Percentiles rank a stretch among this genome's conserved stretches.
Evolutionary conservation across 2,113 vertebrate genomes (phyloP).

Genomic region (Odontophorus gujanensis): DNA sequence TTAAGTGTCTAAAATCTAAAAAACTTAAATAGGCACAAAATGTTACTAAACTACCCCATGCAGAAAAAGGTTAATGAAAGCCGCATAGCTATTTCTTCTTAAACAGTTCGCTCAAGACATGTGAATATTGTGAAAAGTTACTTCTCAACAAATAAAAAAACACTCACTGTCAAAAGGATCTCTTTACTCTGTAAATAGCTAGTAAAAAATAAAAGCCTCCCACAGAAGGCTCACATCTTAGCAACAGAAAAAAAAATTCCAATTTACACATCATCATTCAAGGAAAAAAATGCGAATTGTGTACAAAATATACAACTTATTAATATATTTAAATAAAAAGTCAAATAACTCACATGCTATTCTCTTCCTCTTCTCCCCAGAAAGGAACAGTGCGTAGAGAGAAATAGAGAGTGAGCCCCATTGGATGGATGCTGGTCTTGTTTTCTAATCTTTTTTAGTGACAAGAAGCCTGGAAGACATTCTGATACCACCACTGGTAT

Average conservation of each 20-base stretch:
- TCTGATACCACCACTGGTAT: not conserved
- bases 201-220: not conserved
- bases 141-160: not conserved
- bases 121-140: not conserved
- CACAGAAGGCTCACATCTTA: not conserved
- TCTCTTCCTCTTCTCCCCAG: conserved; percentile 36
- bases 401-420: conserved; percentile 52
- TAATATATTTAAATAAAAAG: not conserved
- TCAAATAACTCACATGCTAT: conserved; percentile 62
- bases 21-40: not conserved
- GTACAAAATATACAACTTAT: not conserved
- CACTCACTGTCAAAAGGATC: not conserved
- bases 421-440: conserved; percentile 35
- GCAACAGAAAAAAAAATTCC: not conserved
- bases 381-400: conserved; percentile 49
- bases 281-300: not conserved
- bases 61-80: not conserved
- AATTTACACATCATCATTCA: not conserved
- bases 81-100: not conserved
- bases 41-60: not conserved
- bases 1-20: not conserved
- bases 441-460: not conserved
- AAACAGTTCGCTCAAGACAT: not conserved
- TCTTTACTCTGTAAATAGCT: too few species aligned
- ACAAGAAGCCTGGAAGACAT: conserved; percentile 18